A percentile compares a stretch with the other conserved stretches of the same genome.
Conservation (phyloP, 2,888 invertebrate genomes). For the Dusona sp. region DNA sequence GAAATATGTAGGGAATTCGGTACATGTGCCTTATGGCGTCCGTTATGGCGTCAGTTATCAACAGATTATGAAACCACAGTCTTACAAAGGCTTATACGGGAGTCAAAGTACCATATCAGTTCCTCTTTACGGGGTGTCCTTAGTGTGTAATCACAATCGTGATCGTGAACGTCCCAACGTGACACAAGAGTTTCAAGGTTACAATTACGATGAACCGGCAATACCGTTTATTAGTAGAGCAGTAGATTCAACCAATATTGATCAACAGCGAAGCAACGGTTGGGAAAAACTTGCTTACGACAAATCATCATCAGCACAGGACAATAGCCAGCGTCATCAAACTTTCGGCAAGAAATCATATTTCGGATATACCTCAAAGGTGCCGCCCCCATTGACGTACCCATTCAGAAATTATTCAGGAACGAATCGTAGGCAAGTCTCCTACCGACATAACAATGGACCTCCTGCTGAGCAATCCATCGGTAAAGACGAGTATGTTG, state of each 20-base stretch:
- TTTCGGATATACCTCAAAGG: conserved; percentile 42
- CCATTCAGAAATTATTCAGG: conserved; percentile 64
- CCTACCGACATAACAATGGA: conserved; percentile 60
- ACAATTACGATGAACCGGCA: conserved; percentile 71
- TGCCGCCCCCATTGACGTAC: conserved; percentile 59
- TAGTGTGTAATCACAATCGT: conserved; percentile 64
- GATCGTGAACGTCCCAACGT: conserved; percentile 64
- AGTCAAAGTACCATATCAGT: conserved; percentile 42
- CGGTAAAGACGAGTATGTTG: conserved; percentile 83
- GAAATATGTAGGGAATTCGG: conserved; percentile 75
- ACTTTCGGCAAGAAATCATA: conserved; percentile 62
- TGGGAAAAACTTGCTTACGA: conserved; percentile 62
- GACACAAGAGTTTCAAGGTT: conserved; percentile 70
- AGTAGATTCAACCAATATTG: background rate
- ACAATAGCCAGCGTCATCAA: conserved; percentile 49
- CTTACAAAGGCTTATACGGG: conserved; percentile 70
- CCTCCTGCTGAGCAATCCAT: conserved; percentile 49
- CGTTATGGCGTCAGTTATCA: conserved; percentile 77
- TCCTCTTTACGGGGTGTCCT: conserved; percentile 67
- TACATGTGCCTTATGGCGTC: conserved; percentile 73
- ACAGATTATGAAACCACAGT: conserved; percentile 74
- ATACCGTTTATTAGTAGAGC: conserved; percentile 61
- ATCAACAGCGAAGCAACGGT: conserved; percentile 51
- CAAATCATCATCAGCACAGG: conserved; percentile 12
- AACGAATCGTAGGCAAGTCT: conserved; percentile 70